phyloP scores from a whole-genome alignment of 1,140 invertebrate genomes.

The Ladona fulva region DNA sequence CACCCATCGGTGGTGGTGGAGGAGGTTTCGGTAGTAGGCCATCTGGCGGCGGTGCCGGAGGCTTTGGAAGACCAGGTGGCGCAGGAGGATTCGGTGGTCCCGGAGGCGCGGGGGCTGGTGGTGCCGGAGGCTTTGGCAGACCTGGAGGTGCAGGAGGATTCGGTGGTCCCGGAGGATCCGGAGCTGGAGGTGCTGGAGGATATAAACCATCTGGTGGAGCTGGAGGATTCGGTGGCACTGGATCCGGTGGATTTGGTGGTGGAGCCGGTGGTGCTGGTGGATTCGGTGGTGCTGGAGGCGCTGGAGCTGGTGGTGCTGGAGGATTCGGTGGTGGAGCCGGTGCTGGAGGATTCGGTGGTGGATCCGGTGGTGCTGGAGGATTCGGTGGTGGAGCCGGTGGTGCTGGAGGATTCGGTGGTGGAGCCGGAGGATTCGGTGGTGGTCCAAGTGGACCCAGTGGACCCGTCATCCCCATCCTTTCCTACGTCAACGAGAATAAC shows the following conservation, averaged over 20 bases:
- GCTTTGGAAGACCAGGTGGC: slow-evolving; percentile 17
- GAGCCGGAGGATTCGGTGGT: not conserved
- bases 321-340: not conserved
- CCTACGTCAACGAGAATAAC: slow-evolving; percentile 25
- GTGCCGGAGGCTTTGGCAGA: not conserved
- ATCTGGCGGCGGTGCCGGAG: slow-evolving; percentile 19
- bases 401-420: not conserved
- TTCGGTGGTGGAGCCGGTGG: not conserved
- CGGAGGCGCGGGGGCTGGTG: not conserved
- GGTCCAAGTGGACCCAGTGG: slow-evolving; percentile 13
- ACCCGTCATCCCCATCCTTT: slow-evolving; percentile 25
- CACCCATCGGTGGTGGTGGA: slow-evolving; percentile 34
- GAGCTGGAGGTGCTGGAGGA: slow-evolving; percentile 13
- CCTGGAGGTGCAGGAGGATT: not conserved
- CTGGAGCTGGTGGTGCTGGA: not conserved
- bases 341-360: not conserved
- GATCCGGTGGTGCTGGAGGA: not conserved
- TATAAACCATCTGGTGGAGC: slow-evolving; percentile 11
- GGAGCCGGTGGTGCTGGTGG: not conserved
- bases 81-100: slow-evolving; percentile 9
- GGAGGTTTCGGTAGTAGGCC: slow-evolving; percentile 30
- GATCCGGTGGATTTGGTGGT: not conserved
- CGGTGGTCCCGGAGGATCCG: slow-evolving; percentile 6
- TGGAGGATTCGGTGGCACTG: slow-evolving; percentile 15
- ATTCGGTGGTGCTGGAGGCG: not conserved